Evolutionary conservation across 2,888 invertebrate genomes (phyloP), one percentile per base, ranked within the genome.

Genomic region (Ophraella communa): DNA sequence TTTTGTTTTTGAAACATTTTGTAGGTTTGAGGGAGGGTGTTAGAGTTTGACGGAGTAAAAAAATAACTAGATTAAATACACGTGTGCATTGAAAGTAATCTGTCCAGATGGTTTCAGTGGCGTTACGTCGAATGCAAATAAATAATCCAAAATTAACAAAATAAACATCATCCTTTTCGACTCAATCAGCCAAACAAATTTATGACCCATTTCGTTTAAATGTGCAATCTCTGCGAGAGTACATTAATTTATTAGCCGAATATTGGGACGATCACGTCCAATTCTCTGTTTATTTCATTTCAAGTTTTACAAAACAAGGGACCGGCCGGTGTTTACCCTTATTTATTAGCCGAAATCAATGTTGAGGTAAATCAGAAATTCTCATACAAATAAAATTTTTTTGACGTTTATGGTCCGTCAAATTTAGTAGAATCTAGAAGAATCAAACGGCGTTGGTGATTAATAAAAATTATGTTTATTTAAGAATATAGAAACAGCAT

Each of bases 311-410:
- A 67, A 68, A 70, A 74, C 68, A 70, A 71, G 70, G 66, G 67
- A 71, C 51, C 70, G 75, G 77, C 77, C 78, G 77, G 77, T 76
- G 77, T 77, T 77, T 74, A 76, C 73, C 77, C 78, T 78, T 79
- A 79, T 80, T 80, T 79, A 80, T 80, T 77, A 76, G 74, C 76
- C 73, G 73, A 77, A 79, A 79, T 78, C 80, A 78, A 79, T 79
- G 79, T 79, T 77, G 77, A 77, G 77, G 77, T 78, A 76, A 80
- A 80, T 79, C 78, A 78, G 77, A 71, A 73, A 70, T 52, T 42
- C 21, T 39, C 27, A 42, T 30, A 30, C 44, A 39, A 42, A 65
- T 57, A 55, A 75, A 77, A 76, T 77, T 75, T 75, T 72, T 71
- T 71, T 71, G 79, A 79, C 79, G 74, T 79, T 79, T 79, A 79